phyloP scores from a whole-genome alignment of 2,113 vertebrate genomes.

The Catharus minimus region DNA sequence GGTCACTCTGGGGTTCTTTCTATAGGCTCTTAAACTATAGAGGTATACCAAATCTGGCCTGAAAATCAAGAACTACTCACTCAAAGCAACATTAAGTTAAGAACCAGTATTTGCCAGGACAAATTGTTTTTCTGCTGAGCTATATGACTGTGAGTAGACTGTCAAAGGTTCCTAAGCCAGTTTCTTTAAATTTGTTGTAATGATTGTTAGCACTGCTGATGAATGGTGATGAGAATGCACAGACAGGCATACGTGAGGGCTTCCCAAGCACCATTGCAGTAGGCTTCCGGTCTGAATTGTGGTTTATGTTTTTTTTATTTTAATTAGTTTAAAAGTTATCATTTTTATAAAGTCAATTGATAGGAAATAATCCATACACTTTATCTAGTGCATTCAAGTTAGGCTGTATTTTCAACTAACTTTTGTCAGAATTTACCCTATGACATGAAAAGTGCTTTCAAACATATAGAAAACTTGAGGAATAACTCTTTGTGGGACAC shows the following conservation, averaged over 20 bases:
- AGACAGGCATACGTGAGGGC: background rate
- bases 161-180: background rate
- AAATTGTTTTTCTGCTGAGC: background rate
- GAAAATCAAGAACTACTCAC: background rate
- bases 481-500: background rate
- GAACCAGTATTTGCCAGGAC: background rate
- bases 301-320: background rate
- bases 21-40: background rate
- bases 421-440: background rate
- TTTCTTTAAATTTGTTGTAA: background rate
- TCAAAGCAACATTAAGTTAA: background rate
- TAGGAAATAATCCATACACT: background rate
- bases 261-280: background rate
- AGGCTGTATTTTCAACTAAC: background rate
- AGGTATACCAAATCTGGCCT: background rate
- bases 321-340: background rate
- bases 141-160: background rate
- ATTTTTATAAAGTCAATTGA: background rate
- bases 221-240: background rate
- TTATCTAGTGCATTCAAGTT: background rate
- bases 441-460: background rate
- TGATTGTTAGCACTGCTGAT: background rate
- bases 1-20: background rate
- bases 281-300: background rate
- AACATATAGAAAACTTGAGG: background rate